Conservation (phyloP, 1,140 invertebrate genomes). For the Hylyphantes graminicola region DNA sequence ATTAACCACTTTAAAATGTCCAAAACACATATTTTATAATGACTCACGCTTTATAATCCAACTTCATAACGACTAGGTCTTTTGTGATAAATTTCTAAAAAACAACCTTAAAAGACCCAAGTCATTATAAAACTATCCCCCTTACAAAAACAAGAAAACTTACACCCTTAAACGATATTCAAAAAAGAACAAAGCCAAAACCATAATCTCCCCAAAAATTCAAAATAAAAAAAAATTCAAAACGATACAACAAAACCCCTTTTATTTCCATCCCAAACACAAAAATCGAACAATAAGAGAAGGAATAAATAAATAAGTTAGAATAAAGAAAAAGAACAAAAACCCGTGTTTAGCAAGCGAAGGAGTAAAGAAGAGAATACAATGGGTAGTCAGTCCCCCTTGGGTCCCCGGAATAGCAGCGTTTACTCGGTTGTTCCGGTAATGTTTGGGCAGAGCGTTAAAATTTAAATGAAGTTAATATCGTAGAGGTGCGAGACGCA, state of each 20-base stretch:
- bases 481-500: slow-evolving; percentile 41
- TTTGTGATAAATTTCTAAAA: too few relatives aligned
- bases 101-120: too few relatives aligned
- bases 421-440: slow-evolving; percentile 42
- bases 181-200: neutral
- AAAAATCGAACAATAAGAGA: slow-evolving; percentile 32
- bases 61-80: too few relatives aligned
- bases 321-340: slow-evolving; percentile 15
- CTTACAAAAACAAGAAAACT: too few relatives aligned
- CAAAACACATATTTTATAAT: too few relatives aligned
- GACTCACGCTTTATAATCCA: too few relatives aligned
- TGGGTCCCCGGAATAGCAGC: neutral
- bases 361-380: slow-evolving; percentile 23
- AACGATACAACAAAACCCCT: neutral
- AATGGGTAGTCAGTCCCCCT: slow-evolving; percentile 35
- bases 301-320: slow-evolving; percentile 22
- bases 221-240: neutral
- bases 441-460: slow-evolving; percentile 50
- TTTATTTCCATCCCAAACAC: slow-evolving; percentile 9
- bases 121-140: too few relatives aligned
- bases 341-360: slow-evolving; percentile 28
- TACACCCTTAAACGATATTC: slow-evolving; percentile 26
- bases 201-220: neutral
- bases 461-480: slow-evolving; percentile 59
- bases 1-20: too few relatives aligned